These are phyloP conservation scores for Allochrocebus solatus DNA, from an alignment of 2,797 vertebrate genomes.

Conservation along the genomic window DNA sequence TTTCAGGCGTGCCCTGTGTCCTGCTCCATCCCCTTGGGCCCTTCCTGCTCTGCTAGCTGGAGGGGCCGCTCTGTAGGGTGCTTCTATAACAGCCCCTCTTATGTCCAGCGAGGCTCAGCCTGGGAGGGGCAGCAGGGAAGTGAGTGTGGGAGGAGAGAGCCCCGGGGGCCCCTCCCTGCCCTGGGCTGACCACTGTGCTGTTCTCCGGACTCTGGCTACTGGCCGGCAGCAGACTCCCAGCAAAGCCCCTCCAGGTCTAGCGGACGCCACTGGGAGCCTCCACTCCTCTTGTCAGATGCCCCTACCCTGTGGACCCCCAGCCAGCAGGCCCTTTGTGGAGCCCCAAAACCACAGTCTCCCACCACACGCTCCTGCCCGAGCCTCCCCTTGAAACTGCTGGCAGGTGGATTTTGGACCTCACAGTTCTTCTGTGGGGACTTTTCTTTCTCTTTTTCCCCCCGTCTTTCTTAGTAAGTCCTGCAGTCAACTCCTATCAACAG, in stretches of 20 bases:
- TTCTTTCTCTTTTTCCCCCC: neutral
- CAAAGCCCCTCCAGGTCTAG: neutral
- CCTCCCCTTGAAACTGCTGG: fast-evolving
- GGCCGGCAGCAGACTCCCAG: neutral
- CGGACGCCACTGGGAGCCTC: fast-evolving
- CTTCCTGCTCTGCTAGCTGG: neutral
- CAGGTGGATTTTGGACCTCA: fast-evolving
- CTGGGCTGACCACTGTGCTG: no score
- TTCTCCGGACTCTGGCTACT: fast-evolving
- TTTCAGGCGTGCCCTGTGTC: neutral
- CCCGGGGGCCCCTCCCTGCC: fast-evolving
- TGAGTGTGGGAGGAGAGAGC: fast-evolving
- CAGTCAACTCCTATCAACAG: neutral
- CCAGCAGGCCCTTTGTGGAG: no score
- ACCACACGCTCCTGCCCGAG: fast-evolving
- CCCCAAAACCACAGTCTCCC: no score
- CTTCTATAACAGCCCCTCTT: neutral
- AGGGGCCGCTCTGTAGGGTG: neutral
- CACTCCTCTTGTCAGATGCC: neutral
- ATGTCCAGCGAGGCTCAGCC: no score
- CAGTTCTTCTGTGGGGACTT: fast-evolving
- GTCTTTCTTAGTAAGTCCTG: neutral
- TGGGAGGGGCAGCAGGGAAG: fast-evolving
- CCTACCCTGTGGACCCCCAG: neutral
- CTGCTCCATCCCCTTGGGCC: neutral